phyloP scores from a whole-genome alignment of 2,888 invertebrate species.

The Dusona sp. region DNA sequence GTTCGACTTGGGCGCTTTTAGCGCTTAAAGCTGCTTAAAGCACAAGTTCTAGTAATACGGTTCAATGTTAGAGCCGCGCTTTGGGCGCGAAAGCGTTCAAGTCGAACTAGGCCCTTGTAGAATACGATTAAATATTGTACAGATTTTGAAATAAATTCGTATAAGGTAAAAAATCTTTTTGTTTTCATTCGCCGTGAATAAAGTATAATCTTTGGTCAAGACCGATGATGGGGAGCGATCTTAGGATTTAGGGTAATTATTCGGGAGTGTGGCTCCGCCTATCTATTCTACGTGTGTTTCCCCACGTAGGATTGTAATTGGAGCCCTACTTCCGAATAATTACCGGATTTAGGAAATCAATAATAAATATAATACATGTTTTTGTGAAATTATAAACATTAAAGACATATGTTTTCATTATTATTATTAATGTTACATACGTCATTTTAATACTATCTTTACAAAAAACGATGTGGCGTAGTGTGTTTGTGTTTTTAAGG shows the following conservation, averaged over 20 bases:
- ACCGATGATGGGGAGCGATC: too few species aligned
- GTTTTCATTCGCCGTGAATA: slow-evolving; percentile 2
- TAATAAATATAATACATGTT: neutral
- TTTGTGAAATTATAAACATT: slow-evolving; percentile 6
- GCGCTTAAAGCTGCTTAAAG: too few species aligned
- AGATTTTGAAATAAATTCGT: slow-evolving; percentile 54
- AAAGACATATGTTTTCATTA: neutral
- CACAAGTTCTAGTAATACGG: too few species aligned
- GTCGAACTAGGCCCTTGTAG: too few species aligned
- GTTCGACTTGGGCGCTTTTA: too few species aligned
- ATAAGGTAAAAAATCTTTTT: slow-evolving; percentile 18
- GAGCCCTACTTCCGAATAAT: too few species aligned
- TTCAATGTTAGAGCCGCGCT: too few species aligned
- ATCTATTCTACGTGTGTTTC: too few species aligned
- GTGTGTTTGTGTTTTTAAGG: neutral
- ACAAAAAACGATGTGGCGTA: neutral
- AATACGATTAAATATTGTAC: slow-evolving; percentile 25
- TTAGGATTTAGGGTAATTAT: too few species aligned
- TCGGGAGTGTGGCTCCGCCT: too few species aligned
- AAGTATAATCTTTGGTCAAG: neutral
- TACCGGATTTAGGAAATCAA: neutral
- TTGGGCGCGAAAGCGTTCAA: too few species aligned
- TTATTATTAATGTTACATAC: neutral
- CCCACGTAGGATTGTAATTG: too few species aligned
- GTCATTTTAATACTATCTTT: neutral